These are phyloP conservation scores for Pissodes strobi DNA, from an alignment of 1,140 invertebrate genomes.

Conservation along the genomic window DNA sequence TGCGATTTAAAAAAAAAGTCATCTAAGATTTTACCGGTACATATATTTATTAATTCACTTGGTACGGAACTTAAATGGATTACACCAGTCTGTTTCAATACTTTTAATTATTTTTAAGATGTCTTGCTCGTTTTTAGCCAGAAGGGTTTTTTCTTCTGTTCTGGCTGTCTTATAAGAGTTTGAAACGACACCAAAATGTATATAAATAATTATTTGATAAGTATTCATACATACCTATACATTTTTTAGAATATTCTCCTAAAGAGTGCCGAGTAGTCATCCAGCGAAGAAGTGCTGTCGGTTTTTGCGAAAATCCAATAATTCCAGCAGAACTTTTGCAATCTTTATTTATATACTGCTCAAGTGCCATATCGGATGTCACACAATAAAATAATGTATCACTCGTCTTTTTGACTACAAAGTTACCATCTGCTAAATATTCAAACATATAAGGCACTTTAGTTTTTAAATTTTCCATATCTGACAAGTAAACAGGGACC, in stretches of 20 bases:
- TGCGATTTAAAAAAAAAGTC: not conserved
- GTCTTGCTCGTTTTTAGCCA: not conserved
- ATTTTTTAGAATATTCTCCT: slow-evolving; percentile 17
- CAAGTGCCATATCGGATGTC: slow-evolving; percentile 2
- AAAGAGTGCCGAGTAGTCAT: slow-evolving; percentile 13
- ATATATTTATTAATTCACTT: not conserved
- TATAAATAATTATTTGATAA: not conserved
- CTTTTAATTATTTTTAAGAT: not conserved
- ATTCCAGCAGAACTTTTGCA: slow-evolving; percentile 14
- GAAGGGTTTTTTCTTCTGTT: not conserved
- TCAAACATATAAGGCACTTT: slow-evolving; percentile 3
- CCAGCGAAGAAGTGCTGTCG: slow-evolving; percentile 8
- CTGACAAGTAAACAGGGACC: too few relatives aligned
- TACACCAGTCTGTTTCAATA: too few relatives aligned
- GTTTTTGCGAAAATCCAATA: slow-evolving; percentile 13
- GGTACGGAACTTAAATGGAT: not conserved
- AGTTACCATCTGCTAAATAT: slow-evolving; percentile 15
- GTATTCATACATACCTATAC: not conserved
- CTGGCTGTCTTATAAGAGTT: not conserved
- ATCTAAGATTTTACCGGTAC: not conserved
- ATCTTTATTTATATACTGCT: slow-evolving; percentile 5
- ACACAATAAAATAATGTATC: slow-evolving; percentile 23
- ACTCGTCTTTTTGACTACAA: slow-evolving; percentile 20
- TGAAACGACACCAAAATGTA: not conserved
- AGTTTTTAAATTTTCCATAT: slow-evolving; percentile 13